Percentiles rank a stretch among this genome's conserved stretches.
Conservation (phyloP, 2,888 invertebrate genomes). For the Lasioglossum villosulum region DNA sequence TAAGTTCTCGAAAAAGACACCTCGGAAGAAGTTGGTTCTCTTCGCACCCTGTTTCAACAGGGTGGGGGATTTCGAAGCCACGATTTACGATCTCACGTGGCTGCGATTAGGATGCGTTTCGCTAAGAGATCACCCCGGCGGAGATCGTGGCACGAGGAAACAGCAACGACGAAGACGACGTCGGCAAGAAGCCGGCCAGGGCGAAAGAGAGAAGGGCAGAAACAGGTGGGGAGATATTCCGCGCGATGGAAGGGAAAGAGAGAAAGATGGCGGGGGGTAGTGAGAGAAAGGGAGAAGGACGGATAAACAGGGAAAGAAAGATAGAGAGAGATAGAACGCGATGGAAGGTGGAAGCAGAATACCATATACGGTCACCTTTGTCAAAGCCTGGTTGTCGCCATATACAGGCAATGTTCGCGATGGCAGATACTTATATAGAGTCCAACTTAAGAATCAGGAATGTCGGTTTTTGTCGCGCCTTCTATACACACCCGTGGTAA, state of each 20-base stretch:
- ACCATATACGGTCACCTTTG: slow-evolving; percentile 84
- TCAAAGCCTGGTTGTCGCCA: slow-evolving; percentile 83
- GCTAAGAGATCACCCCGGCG: slow-evolving; percentile 56
- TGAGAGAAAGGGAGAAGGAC: slow-evolving; percentile 28
- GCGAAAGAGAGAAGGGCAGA: slow-evolving; percentile 50
- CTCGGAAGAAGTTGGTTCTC: not conserved
- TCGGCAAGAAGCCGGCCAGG: slow-evolving; percentile 25
- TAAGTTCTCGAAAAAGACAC: not conserved
- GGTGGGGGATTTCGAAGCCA: slow-evolving; percentile 58
- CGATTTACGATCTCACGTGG: slow-evolving; percentile 72
- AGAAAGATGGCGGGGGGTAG: slow-evolving; percentile 33
- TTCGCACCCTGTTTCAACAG: not conserved
- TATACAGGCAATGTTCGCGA: slow-evolving; percentile 84
- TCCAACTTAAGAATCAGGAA: slow-evolving; percentile 82
- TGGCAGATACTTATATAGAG: slow-evolving; percentile 83
- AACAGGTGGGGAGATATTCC: slow-evolving; percentile 40
- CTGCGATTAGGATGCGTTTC: slow-evolving; percentile 51
- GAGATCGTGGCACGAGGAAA: slow-evolving; percentile 39
- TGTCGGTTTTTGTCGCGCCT: slow-evolving; percentile 81
- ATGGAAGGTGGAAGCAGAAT: slow-evolving; percentile 82
- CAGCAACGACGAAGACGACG: slow-evolving; percentile 27
- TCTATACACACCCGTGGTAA: slow-evolving; percentile 75
- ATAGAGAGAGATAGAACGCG: slow-evolving; percentile 59
- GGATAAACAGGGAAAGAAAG: slow-evolving; percentile 42
- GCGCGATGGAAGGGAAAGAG: slow-evolving; percentile 40